Percentiles rank a stretch among this genome's conserved stretches.
phyloP scores from a whole-genome alignment of 2,113 vertebrate genomes.

The Orcinus orca region DNA sequence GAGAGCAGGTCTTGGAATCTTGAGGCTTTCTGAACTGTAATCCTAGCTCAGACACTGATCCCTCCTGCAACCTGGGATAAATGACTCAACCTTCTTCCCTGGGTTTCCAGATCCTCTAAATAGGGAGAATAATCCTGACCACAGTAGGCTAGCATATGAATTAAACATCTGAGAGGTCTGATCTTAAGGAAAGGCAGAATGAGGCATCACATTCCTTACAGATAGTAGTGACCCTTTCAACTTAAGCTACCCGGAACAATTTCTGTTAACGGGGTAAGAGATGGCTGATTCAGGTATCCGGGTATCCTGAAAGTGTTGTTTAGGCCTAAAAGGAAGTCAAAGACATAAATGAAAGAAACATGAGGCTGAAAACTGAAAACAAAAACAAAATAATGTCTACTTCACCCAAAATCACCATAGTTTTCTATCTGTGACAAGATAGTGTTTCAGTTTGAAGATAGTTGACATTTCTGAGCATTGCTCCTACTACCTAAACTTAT shows the following conservation, averaged over 20 bases:
- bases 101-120: slow-evolving; percentile 57
- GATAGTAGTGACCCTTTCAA: background rate
- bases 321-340: background rate
- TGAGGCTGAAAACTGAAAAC: background rate
- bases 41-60: slow-evolving; percentile 73
- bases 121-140: slow-evolving; percentile 71
- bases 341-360: background rate
- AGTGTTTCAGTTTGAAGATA: background rate
- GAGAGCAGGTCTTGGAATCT: slow-evolving; percentile 30
- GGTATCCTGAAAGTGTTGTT: background rate
- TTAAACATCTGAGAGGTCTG: slow-evolving; percentile 63
- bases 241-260: background rate
- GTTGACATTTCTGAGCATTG: background rate
- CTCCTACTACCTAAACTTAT: background rate
- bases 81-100: slow-evolving; percentile 60
- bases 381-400: background rate
- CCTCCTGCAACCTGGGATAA: slow-evolving; percentile 60
- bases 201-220: background rate
- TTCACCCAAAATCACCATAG: background rate
- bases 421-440: background rate
- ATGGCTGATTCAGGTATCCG: background rate
- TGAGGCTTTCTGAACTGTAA: slow-evolving; percentile 63
- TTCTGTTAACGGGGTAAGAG: background rate
- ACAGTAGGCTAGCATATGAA: slow-evolving; percentile 50
- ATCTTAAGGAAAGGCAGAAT: background rate